Conservation (phyloP, 2,113 vertebrate species). For the Gnathonemus longibarbis region DNA sequence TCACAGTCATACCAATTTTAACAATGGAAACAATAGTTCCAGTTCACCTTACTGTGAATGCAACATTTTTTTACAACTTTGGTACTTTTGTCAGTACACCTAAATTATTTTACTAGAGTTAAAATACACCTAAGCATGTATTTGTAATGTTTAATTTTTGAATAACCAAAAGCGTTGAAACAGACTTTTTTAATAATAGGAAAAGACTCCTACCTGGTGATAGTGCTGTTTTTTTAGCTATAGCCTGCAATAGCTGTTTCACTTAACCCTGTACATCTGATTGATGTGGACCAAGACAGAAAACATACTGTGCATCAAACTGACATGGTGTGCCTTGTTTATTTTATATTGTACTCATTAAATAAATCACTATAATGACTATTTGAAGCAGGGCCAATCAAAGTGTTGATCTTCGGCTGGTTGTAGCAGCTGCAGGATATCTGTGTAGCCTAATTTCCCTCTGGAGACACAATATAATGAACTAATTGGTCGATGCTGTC, state of each 20-base stretch:
- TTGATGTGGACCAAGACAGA: neutral
- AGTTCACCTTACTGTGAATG: neutral
- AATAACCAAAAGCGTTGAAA: neutral
- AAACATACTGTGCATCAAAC: neutral
- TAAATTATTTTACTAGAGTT: neutral
- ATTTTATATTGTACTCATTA: neutral
- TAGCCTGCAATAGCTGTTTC: neutral
- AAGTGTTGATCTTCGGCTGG: neutral
- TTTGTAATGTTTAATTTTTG: neutral
- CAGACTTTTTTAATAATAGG: neutral
- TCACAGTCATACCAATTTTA: neutral
- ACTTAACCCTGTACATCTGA: neutral
- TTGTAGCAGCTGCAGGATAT: neutral
- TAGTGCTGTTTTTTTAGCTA: neutral
- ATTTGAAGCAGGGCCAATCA: neutral
- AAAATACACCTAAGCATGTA: neutral
- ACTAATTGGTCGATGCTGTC: neutral
- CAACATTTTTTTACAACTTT: neutral
- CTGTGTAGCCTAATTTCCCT: neutral
- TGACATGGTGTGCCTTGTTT: neutral
- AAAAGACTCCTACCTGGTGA: neutral
- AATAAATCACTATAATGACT: constrained; percentile 7
- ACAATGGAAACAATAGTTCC: neutral
- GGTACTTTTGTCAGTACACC: neutral
- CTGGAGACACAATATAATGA: neutral